Evolutionary conservation across 2,888 invertebrate species (phyloP), one percentile per base, ranked within the genome.

Genomic region (Pocota personata): DNA sequence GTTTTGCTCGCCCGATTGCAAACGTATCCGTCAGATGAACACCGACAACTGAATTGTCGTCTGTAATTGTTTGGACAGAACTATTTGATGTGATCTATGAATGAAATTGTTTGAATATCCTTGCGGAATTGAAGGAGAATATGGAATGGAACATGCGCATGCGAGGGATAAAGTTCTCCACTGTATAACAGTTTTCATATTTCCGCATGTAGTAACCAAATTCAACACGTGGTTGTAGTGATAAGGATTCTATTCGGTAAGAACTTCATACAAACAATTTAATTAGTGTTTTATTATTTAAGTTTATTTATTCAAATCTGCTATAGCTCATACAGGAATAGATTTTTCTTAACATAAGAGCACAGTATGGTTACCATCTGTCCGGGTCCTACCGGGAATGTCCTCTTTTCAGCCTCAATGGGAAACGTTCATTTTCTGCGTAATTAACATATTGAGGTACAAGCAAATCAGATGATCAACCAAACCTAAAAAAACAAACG

Each of bases 1-100:
- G 1, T 32, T 32, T 62, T 62, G 35, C 27, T 75, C 40, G 16
- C 67, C 72, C 55, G 57, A 3, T 40, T 58, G 66, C 66, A 82
- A 82, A 58, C 71, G 62, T 67, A 62, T 62, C 46, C 73, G 72
- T 48, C 62, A 32, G 24, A 37, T 73, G 78, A 60, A 73, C 46
- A 83, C 78, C 83, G 83, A 52, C 37, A 62, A 83, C 83, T 83
- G 76, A 77, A 60, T 73, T 60, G 21, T 50, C 16, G 37, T 35
- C 10, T 48, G 8, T 1, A 5, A 52, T 43, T 52, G 48, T 21
- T 14, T 52, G 21, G 19, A 7, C 19, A 10, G 27, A 35, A 43
- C 46, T 60, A 35, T n/a, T 30, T 58, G n/a, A 10, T 58, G 37
- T 21, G 14, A 21, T 57, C 64, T 55, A 78, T 83, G 83, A 83